Evolutionary conservation across 2,113 vertebrate species (phyloP).

Genomic region (Channa argus): DNA sequence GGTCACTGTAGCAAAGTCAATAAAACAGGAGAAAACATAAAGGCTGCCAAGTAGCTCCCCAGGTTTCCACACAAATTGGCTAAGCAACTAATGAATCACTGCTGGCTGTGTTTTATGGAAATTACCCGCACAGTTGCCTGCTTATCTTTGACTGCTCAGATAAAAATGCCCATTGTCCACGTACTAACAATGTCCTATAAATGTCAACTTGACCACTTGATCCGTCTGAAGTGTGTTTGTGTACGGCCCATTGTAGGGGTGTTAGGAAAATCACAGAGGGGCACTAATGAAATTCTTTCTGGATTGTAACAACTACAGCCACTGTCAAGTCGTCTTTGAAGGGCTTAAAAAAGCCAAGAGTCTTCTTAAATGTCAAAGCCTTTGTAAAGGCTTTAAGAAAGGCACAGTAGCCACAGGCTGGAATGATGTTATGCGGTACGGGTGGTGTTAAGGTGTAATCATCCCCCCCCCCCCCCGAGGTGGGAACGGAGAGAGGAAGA

Average conservation of each 20-base stretch:
- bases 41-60: conserved; percentile 46
- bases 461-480: conserved; percentile 47
- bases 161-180: conserved; percentile 42
- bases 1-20: conserved; percentile 41
- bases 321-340: conserved; percentile 56
- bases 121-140: conserved; percentile 32
- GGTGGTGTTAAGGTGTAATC: conserved; percentile 45
- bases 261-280: conserved; percentile 52
- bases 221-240: conserved; percentile 53
- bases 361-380: conserved; percentile 71
- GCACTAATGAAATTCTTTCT: conserved; percentile 75
- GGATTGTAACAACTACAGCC: conserved; percentile 54
- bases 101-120: conserved; percentile 57
- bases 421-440: conserved; percentile 25
- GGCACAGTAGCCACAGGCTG: conserved; percentile 45
- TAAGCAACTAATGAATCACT: conserved; percentile 49
- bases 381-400: conserved; percentile 63
- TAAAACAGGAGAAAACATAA: conserved; percentile 56
- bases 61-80: conserved; percentile 43
- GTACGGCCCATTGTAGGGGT: conserved; percentile 47
- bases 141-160: conserved; percentile 22
- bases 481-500: conserved; percentile 24
- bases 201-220: conserved; percentile 50
- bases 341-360: conserved; percentile 68
- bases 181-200: conserved; percentile 41